These are phyloP conservation scores for Sphecodes monilicornis DNA, from an alignment of 2,888 invertebrate species.

Conservation along the genomic window DNA sequence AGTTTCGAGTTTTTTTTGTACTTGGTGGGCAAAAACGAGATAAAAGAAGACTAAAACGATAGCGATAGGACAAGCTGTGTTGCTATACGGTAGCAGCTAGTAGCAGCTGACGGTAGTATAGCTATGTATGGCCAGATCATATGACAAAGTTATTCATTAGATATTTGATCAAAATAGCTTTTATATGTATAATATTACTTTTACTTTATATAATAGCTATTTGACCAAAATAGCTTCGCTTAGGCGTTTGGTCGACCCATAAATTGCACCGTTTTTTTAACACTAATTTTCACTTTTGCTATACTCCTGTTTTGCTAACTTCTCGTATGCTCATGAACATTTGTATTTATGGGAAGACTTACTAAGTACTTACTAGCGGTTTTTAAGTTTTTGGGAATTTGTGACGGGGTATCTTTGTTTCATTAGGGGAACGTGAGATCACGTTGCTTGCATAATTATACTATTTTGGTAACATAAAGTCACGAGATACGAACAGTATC, in stretches of 20 bases:
- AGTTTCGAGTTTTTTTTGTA: not conserved
- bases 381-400: not conserved
- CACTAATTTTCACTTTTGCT: not conserved
- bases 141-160: too few species aligned
- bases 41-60: not conserved
- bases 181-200: too few species aligned
- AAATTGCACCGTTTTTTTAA: not conserved
- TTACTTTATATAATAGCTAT: too few species aligned
- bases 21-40: not conserved
- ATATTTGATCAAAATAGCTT: too few species aligned
- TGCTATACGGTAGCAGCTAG: too few species aligned
- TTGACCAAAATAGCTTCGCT: not conserved
- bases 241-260: too few species aligned
- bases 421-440: not conserved
- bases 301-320: too few species aligned
- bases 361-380: not conserved
- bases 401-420: too few species aligned
- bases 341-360: too few species aligned
- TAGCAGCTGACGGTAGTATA: too few species aligned
- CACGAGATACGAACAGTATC: constrained; percentile 69
- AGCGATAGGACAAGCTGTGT: not conserved
- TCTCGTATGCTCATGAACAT: too few species aligned
- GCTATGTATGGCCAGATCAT: too few species aligned
- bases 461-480: not conserved
- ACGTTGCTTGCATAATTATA: not conserved